Evolutionary conservation across 1,140 invertebrate species (phyloP).

Genomic region (Drosophila bocqueti): DNA sequence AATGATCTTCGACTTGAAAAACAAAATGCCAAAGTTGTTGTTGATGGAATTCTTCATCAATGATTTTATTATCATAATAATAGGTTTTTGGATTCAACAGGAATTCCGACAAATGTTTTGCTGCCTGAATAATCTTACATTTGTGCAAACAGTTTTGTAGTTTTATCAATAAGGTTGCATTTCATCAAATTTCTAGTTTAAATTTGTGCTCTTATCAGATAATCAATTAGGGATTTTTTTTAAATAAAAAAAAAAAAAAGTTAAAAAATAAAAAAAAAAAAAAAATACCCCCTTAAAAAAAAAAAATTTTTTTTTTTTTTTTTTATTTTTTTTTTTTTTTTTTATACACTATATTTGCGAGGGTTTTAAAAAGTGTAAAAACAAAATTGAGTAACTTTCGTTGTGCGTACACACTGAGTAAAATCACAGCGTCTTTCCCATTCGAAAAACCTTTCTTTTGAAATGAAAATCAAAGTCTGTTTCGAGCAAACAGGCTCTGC

Average conservation of each 20-base stretch:
- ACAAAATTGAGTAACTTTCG: not conserved
- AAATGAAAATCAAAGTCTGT: not conserved
- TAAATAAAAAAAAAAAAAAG: no score
- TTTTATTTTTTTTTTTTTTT: not conserved
- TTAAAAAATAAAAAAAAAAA: no score
- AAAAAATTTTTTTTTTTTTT: no score
- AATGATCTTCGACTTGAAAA: not conserved
- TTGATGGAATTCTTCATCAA: not conserved
- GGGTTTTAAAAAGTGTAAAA: no score
- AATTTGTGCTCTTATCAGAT: no score
- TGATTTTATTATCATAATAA: not conserved
- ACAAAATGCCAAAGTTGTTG: not conserved
- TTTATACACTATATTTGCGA: not conserved
- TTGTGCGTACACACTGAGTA: no score
- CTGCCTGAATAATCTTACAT: not conserved
- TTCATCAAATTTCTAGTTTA: not conserved
- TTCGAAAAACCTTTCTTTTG: conserved; percentile 8
- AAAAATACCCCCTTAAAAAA: no score
- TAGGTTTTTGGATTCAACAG: not conserved
- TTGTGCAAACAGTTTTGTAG: not conserved
- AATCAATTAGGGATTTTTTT: not conserved
- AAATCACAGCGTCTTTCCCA: not conserved
- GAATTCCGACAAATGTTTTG: not conserved
- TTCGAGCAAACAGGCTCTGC: conserved; percentile 25
- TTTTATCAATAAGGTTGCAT: not conserved